Percentiles rank a stretch among this genome's conserved stretches.
Conservation (phyloP, 2,113 vertebrate species). For the Otolemur garnettii region DNA sequence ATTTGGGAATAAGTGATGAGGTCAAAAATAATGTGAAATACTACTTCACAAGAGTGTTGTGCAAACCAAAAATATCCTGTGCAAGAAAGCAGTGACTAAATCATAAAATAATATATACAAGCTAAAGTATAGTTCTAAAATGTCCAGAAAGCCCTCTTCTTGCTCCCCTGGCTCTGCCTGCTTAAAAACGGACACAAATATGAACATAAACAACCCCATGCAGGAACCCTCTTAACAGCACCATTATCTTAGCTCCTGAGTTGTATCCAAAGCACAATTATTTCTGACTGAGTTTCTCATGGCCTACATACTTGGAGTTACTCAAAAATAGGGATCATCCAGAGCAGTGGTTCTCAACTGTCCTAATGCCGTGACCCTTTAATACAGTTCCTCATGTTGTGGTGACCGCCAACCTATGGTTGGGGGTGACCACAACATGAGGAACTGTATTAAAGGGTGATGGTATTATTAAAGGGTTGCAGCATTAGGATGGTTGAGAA, state of each 20-base stretch:
- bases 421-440: too few species aligned
- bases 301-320: not conserved
- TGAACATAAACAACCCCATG: not conserved
- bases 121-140: not conserved
- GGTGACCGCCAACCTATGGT: too few species aligned
- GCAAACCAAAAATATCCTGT: not conserved
- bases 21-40: not conserved
- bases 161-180: not conserved
- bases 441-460: too few species aligned
- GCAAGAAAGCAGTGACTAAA: conserved; percentile 33
- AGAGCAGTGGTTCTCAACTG: not conserved
- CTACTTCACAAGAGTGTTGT: not conserved
- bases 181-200: not conserved
- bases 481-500: too few species aligned
- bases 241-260: not conserved
- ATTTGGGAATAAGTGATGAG: not conserved
- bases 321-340: not conserved
- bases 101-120: not conserved
- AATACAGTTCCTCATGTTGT: too few species aligned
- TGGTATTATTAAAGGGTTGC: too few species aligned
- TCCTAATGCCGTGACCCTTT: too few species aligned
- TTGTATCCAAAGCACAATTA: not conserved
- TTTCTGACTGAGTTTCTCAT: not conserved
- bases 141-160: not conserved
- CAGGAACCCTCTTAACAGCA: not conserved